A percentile compares a stretch with the other conserved stretches of the same genome.
Evolutionary conservation across 2,888 invertebrate species (phyloP).

Genomic region (Junonia oenone): DNA sequence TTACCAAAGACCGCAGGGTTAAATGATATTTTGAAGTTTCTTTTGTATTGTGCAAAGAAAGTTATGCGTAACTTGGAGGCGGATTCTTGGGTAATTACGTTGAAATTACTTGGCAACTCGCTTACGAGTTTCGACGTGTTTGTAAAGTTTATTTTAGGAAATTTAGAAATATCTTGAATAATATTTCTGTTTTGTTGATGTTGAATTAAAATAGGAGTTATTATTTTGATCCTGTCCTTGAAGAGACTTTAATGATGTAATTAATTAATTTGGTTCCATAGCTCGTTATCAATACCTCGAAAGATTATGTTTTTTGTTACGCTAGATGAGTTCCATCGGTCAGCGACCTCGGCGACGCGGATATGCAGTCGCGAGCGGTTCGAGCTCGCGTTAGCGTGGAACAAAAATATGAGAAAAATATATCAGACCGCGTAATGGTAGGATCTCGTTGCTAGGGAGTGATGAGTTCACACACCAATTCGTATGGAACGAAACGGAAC

Average conservation of each 20-base stretch:
- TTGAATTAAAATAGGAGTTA: neutral
- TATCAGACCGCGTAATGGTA: constrained; percentile 20
- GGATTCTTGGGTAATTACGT: constrained; percentile 39
- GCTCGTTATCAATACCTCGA: constrained; percentile 16
- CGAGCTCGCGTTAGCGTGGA: constrained; percentile 35
- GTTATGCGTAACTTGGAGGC: constrained; percentile 34
- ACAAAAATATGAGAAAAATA: constrained; percentile 34
- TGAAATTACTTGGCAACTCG: constrained; percentile 35
- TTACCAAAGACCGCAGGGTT: constrained; percentile 35
- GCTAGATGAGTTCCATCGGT: constrained; percentile 64
- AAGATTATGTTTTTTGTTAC: constrained; percentile 47
- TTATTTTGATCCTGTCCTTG: neutral
- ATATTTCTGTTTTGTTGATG: neutral
- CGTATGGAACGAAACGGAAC: constrained; percentile 56
- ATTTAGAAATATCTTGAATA: neutral
- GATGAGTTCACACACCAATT: constrained; percentile 33
- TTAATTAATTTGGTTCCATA: constrained; percentile 9
- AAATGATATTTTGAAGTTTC: constrained; percentile 27
- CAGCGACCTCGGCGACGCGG: constrained; percentile 63
- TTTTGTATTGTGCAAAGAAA: constrained; percentile 27
- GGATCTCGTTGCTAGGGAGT: constrained; percentile 22
- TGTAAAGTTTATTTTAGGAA: neutral
- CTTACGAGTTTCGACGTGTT: neutral
- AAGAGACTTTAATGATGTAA: neutral
- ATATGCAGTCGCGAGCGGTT: constrained; percentile 34